These are phyloP conservation scores for Sialis fuliginosa DNA, from an alignment of 2,888 invertebrate genomes.

Conservation along the genomic window DNA sequence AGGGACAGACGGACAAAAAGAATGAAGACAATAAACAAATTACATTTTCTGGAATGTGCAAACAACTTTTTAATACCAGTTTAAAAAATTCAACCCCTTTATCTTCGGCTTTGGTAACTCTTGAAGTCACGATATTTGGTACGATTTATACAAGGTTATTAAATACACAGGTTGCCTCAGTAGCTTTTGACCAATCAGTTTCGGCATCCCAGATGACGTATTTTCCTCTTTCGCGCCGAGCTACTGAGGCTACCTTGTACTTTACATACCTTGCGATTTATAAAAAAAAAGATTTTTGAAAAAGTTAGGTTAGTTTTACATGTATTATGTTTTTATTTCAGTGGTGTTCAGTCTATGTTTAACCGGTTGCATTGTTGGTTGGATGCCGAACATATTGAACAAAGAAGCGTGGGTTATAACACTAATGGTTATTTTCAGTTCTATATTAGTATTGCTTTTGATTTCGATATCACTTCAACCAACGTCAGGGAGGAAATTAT, in stretches of 20 bases:
- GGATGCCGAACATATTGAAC: slow-evolving; percentile 19
- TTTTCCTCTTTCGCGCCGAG: too few relatives aligned
- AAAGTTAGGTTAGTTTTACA: neutral
- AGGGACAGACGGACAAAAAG: slow-evolving; percentile 22
- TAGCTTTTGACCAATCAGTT: too few relatives aligned
- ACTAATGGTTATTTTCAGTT: slow-evolving; percentile 19
- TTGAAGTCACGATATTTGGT: slow-evolving; percentile 32
- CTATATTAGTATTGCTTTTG: slow-evolving; percentile 26
- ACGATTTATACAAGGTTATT: slow-evolving; percentile 12
- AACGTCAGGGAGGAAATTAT: slow-evolving; percentile 36
- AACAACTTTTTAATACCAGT: slow-evolving; percentile 28
- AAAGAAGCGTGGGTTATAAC: slow-evolving; percentile 20
- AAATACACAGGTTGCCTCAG: too few relatives aligned
- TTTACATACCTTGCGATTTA: neutral
- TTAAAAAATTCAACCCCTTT: slow-evolving; percentile 24
- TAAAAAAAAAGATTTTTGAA: neutral
- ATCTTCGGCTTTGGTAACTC: slow-evolving; percentile 27
- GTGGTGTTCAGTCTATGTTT: slow-evolving; percentile 20
- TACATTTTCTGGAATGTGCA: slow-evolving; percentile 16
- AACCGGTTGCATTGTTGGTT: slow-evolving; percentile 19
- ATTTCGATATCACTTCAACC: slow-evolving; percentile 41
- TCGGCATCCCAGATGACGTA: too few relatives aligned
- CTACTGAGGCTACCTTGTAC: too few relatives aligned
- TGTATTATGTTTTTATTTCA: slow-evolving; percentile 11
- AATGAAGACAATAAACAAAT: slow-evolving; percentile 18